These are phyloP conservation scores for Hyppa rectilinea DNA, from an alignment of 2,888 invertebrate species.

Conservation along the genomic window DNA sequence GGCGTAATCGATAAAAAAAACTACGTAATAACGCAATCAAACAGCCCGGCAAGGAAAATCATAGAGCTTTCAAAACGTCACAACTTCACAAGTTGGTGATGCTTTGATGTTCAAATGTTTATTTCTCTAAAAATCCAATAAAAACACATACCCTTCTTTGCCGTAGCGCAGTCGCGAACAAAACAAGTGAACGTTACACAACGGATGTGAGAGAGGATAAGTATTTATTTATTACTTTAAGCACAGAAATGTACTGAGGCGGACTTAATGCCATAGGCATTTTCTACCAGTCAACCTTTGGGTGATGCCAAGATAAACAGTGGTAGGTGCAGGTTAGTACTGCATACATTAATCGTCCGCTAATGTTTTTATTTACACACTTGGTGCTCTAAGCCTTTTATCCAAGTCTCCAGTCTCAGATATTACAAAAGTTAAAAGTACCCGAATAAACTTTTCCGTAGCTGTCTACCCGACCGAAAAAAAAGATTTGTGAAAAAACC, in stretches of 20 bases:
- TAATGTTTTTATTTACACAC: slow-evolving; percentile 1
- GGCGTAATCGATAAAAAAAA: slow-evolving; percentile 55
- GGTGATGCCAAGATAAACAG: too few species aligned
- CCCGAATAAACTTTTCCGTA: neutral
- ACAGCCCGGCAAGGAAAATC: slow-evolving; percentile 12
- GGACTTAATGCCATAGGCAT: too few species aligned
- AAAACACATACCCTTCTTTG: too few species aligned
- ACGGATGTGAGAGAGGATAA: slow-evolving; percentile 16
- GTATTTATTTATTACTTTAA: too few species aligned
- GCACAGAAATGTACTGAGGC: too few species aligned
- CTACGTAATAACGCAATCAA: slow-evolving; percentile 25
- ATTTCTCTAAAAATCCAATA: neutral
- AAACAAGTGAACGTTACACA: slow-evolving; percentile 3
- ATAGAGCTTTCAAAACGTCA: slow-evolving; percentile 7
- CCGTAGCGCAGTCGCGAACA: too few species aligned
- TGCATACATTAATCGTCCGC: neutral
- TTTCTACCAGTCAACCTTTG: too few species aligned
- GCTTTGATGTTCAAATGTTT: neutral
- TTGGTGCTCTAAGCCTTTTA: neutral
- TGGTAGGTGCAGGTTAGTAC: too few species aligned
- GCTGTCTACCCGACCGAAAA: neutral
- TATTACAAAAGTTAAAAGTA: neutral
- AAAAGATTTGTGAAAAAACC: neutral
- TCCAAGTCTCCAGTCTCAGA: neutral
- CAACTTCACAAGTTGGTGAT: slow-evolving; percentile 11